Evolutionary conservation across 2,113 vertebrate species (phyloP).

Genomic region (Mormoops blainvillei): DNA sequence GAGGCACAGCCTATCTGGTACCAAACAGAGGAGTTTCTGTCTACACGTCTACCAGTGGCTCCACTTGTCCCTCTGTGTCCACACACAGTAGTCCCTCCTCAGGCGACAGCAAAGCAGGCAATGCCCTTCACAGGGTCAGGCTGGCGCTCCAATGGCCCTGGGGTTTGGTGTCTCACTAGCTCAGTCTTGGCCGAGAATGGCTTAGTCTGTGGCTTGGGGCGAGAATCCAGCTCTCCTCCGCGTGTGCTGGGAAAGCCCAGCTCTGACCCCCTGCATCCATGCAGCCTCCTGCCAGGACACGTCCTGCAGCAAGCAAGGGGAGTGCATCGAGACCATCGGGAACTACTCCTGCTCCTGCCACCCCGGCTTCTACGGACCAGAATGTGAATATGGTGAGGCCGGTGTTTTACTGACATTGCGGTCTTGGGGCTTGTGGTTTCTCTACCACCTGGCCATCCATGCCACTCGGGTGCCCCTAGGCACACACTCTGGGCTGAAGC

Average conservation of each 20-base stretch:
- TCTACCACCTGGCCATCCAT: neutral
- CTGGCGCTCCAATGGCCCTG: fast-evolving
- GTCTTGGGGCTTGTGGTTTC: neutral
- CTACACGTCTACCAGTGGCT: fast-evolving
- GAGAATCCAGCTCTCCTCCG: neutral
- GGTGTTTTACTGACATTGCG: fast-evolving
- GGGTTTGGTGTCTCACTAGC: neutral
- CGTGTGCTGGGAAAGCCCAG: neutral
- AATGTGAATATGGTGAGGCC: slow-evolving; percentile 84
- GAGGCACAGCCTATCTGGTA: neutral
- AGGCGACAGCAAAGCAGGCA: fast-evolving
- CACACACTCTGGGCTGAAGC: neutral
- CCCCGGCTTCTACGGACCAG: slow-evolving; percentile 85
- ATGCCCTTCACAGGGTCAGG: fast-evolving
- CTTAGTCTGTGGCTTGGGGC: neutral
- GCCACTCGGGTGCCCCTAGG: neutral
- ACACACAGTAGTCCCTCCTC: neutral
- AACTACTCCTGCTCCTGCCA: slow-evolving; percentile 86
- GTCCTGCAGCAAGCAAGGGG: slow-evolving; percentile 80
- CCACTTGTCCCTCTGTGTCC: neutral
- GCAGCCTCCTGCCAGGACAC: slow-evolving; percentile 85
- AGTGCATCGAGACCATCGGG: slow-evolving; percentile 91
- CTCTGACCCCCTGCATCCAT: neutral
- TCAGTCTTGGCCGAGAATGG: neutral
- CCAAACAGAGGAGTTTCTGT: neutral